A percentile compares a stretch with the other conserved stretches of the same genome.
phyloP scores from a whole-genome alignment of 2,113 vertebrate genomes.

The Lophotis ruficrista region DNA sequence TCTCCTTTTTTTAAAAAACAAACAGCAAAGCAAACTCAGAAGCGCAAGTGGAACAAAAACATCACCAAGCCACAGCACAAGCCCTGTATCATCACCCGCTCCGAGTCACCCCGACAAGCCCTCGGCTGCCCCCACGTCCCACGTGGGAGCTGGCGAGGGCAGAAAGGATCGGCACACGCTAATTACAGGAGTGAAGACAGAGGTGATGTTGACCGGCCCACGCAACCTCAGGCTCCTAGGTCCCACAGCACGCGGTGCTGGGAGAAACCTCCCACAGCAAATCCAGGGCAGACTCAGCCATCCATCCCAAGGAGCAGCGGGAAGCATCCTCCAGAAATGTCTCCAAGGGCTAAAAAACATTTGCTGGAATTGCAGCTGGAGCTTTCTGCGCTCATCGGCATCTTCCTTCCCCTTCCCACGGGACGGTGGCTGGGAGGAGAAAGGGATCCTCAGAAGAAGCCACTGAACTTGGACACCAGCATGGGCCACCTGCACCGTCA shows the following conservation, averaged over 20 bases:
- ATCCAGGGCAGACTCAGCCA: neutral
- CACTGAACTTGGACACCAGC: too few relatives aligned
- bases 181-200: neutral
- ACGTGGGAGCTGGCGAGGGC: neutral
- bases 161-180: neutral
- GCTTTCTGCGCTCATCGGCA: neutral
- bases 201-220: neutral
- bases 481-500: neutral
- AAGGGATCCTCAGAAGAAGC: neutral
- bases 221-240: neutral
- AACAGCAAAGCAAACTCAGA: neutral
- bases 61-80: neutral
- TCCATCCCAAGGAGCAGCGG: neutral
- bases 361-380: neutral
- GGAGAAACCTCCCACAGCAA: neutral
- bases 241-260: neutral
- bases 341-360: accelerated
- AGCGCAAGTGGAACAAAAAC: neutral
- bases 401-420: accelerated
- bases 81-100: accelerated
- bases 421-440: neutral
- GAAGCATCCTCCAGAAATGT: neutral
- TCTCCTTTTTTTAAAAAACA: neutral
- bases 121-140: neutral
- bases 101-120: accelerated